A percentile compares a stretch with the other conserved stretches of the same genome.
Evolutionary conservation across 2,888 invertebrate genomes (phyloP).

Genomic region (Deilephila elpenor): DNA sequence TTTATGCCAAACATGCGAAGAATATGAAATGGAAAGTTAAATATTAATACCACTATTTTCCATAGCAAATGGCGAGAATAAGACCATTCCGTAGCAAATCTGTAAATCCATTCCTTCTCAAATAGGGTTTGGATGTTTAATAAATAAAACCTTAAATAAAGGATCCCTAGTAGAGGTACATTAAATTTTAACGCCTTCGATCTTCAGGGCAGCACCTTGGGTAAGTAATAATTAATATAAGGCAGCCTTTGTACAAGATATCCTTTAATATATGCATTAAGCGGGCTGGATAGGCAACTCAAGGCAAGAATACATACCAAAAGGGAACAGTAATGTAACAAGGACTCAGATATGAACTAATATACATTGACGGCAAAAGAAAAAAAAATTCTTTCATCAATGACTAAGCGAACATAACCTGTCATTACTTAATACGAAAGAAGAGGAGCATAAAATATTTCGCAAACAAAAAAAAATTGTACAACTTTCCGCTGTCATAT

Average conservation of each 20-base stretch:
- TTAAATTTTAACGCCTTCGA: slow-evolving; percentile 27
- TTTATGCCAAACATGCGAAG: too few relatives aligned
- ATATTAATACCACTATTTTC: too few relatives aligned
- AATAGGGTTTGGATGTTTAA: not conserved
- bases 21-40: too few relatives aligned
- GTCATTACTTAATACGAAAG: not conserved
- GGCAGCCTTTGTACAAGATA: slow-evolving; percentile 1
- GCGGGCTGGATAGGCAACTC: not conserved
- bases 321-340: not conserved
- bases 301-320: not conserved
- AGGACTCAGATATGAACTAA: not conserved
- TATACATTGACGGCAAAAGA: not conserved
- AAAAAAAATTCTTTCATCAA: not conserved
- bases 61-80: too few relatives aligned
- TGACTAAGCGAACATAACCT: not conserved
- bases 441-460: not conserved
- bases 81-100: not conserved
- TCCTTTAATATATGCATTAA: slow-evolving; percentile 10
- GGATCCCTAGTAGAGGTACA: not conserved
- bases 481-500: not conserved
- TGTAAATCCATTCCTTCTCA: not conserved
- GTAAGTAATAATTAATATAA: slow-evolving; percentile 20
- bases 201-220: slow-evolving; percentile 17
- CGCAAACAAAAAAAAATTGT: not conserved
- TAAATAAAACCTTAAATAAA: slow-evolving; percentile 27